Base-by-base conservation (phyloP, 2,888 invertebrate genomes). In the Laspeyria flexula region DNA sequence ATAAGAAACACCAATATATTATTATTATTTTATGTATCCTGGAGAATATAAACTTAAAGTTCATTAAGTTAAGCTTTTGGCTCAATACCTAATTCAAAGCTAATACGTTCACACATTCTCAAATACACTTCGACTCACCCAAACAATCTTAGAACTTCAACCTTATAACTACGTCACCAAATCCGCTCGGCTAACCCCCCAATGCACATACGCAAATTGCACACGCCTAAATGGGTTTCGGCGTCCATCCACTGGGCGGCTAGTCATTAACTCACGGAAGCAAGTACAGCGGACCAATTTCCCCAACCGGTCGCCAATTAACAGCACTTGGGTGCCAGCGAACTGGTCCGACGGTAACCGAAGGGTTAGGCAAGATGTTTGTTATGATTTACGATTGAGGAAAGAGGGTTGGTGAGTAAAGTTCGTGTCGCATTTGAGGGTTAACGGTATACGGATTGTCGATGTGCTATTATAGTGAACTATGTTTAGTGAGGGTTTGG, bases 261-360 rank as follows among this genome's bases (percentile, higher is more conserved):
- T 79, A 89, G 91, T 91, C 90, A 88, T 90, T 90, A 90, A 90
- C 83, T 88, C 83, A 73, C 91, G 92, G 91, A 91, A 90, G 88
- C 85, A 77, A 86, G 85, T 85, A 87, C 88, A 88, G 90, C 87
- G 84, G 84, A 85, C 90, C 89, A 90, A 90, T 90, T 90, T 90
- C 90, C 90, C 82, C 73, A 73, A 82, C 85, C 85, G 83, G 86
- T 83, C 84, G 85, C 85, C 90, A 90, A 90, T 91, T 91, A 90
- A 88, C 87, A 79, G 78, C 86, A 86, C 87, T 86, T 83, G 87
- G 84, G 79, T 74, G 65, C 73, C 72, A 71, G 68, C 73, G 75
- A 66, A 68, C 79, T 71, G 71, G 76, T 42, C 75, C 75, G 75
- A 56, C 83, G 79, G 79, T 75, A 73, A 79, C 79, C 79, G 79